Evolutionary conservation across 2,113 vertebrate species (phyloP), one percentile per base, ranked within the genome.

Genomic region (Nannospalax galili): DNA sequence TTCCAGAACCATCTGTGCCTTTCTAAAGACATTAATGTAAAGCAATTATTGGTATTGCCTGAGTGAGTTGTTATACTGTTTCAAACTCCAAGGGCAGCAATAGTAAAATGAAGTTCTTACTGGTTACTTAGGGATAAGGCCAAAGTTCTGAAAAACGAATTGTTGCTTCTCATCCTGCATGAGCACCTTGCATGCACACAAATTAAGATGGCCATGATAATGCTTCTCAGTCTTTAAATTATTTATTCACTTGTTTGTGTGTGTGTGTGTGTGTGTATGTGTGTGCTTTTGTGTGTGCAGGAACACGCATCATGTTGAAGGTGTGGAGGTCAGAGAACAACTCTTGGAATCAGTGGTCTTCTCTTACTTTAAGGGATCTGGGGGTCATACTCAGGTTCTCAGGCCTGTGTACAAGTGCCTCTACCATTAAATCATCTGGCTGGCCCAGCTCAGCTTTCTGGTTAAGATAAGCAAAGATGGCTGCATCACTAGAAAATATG

Each of bases 1-100:
- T 74, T 94, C 45, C 80, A 89, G 96, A 91, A 95, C 56, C 40
- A 30, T 84, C 75, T 7, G 2, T 79, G 52, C 64, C 56, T 87
- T 52, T 56, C 77, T 40, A 70, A 62, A 84, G 84, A 42, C 42
- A 84, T 96, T 32, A 9, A 42, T 64, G 67, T 30, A 45, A 84
- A 93, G 14, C 5, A 40, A 20, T 70, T 86, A 30, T 56, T 60
- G 79, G 40, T 58, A 26, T 12, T 65, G 26, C 26, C 42, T 77
- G 35, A 26, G 19, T 52, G 62, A 91, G 48, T 45, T 5, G 28
- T 62, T 75, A 7, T 14, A 9, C 26, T 52, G 24, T 77, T 67
- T 75, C 69, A 77, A 26, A 65, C 35, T 60, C 40, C 65, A 58
- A 92, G 73, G 30, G 22, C 79, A 77, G 42, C 0, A 0, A 30